These are phyloP conservation scores for Actinia tenebrosa DNA, from an alignment of 64 coral and sea anemone genomes.

Conservation along the genomic window DNA sequence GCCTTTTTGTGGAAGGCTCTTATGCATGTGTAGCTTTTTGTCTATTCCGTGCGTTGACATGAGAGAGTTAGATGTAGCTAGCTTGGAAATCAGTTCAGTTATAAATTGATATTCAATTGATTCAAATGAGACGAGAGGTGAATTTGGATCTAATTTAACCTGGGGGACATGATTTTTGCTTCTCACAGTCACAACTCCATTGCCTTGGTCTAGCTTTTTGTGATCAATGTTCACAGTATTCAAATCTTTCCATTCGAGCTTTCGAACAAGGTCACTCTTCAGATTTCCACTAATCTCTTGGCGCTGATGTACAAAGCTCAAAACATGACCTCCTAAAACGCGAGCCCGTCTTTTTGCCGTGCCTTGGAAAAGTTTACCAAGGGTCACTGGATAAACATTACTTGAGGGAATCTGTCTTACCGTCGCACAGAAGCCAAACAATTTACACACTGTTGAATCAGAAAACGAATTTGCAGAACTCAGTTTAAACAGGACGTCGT, in stretches of 20 bases:
- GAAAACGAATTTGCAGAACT: background rate
- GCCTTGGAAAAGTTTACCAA: conserved; percentile 70
- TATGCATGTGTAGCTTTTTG: conserved; percentile 35
- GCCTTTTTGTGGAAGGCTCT: conserved; percentile 24
- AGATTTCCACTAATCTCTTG: conserved; percentile 52
- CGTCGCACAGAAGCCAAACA: background rate
- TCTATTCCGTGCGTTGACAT: conserved; percentile 31
- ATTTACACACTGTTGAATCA: conserved; percentile 6
- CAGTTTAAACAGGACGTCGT: conserved; percentile 15
- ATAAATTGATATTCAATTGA: conserved; percentile 60
- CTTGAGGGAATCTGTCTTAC: background rate
- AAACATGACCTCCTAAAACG: conserved; percentile 47
- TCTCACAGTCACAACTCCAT: conserved; percentile 52
- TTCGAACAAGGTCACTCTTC: conserved; percentile 40
- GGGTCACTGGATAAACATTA: conserved; percentile 36
- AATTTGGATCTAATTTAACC: conserved; percentile 49
- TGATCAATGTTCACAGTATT: background rate
- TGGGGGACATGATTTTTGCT: conserved; percentile 38
- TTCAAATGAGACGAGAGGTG: conserved; percentile 53
- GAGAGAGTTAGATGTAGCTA: conserved; percentile 72
- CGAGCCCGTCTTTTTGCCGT: conserved; percentile 50
- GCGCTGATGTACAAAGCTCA: conserved; percentile 50
- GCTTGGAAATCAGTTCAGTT: conserved; percentile 55
- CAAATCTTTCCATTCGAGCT: conserved; percentile 74
- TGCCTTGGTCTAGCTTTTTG: conserved; percentile 17